Evolutionary conservation across 2,888 invertebrate species (phyloP), one percentile per base, ranked within the genome.

Genomic region (Elmis aenea): DNA sequence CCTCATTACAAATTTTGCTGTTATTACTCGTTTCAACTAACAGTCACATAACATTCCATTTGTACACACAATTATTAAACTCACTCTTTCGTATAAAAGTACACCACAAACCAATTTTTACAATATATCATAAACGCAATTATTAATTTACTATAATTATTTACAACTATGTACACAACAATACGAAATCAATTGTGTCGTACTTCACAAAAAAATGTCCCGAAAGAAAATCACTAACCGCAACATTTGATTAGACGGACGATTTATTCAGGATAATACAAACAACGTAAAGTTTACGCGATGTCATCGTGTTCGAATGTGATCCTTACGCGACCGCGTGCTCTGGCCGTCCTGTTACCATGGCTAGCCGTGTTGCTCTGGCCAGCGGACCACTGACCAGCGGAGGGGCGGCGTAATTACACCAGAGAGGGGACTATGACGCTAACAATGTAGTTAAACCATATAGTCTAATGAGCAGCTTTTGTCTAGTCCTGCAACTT

Each of bases 371-470:
- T 62, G 66, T 66, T 66, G 61, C 57, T 66, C 66, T 65, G 67
- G 60, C 64, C 64, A 59, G 57, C 59, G 58, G 57, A 56, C 58
- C 57, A 58, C 70, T 73, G 73, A 64, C 71, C 70, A 71, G 68
- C 71, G 57, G 57, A 53, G 58, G 43, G 58, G 58, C 53, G 59
- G 57, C 54, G 58, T 64, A 61, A 60, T 62, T 61, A 62, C 61
- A 51, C 39, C 46, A 41, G 52, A 52, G 54, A 48, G 56, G 55
- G 57, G 57, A 54, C 54, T 59, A 59, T 60, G 60, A 63, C 62
- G 62, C 62, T 62, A 63, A 64, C 62, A 61, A 59, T 59, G 60
- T 61, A 61, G 57, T 62, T 64, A 63, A 61, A n/a, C n/a, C 64
- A 62, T 61, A 58, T 58, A 58, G 50, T 51, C 55, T 61, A 61